phyloP scores from a whole-genome alignment of 1,140 invertebrate genomes.

The Cecropterus lyciades region DNA sequence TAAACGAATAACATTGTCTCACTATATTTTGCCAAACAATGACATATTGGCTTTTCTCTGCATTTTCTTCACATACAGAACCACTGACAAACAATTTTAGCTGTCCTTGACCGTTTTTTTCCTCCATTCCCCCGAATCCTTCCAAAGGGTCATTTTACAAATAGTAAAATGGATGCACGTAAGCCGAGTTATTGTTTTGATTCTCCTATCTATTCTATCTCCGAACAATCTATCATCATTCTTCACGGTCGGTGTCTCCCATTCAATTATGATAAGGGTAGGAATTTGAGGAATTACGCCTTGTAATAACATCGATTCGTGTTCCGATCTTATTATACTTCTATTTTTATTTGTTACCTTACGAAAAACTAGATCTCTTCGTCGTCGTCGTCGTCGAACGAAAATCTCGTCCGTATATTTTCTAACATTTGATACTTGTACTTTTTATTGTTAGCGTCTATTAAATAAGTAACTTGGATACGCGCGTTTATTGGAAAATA shows the following conservation, averaged over 20 bases:
- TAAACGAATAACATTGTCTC: too few relatives aligned
- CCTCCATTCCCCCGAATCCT: constrained; percentile 34
- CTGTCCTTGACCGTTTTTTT: constrained; percentile 27
- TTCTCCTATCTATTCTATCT: constrained; percentile 36
- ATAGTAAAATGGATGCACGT: constrained; percentile 45
- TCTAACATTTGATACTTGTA: too few relatives aligned
- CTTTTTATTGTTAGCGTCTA: too few relatives aligned
- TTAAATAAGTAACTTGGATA: too few relatives aligned
- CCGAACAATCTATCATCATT: constrained; percentile 44
- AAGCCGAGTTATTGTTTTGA: constrained; percentile 50
- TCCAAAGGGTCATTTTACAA: constrained; percentile 51
- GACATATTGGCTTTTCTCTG: neutral
- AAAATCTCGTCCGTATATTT: too few relatives aligned
- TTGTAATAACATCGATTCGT: constrained; percentile 32
- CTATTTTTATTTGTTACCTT: too few relatives aligned
- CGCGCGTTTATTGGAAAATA: too few relatives aligned
- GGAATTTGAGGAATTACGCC: constrained; percentile 46
- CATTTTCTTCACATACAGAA: constrained; percentile 4
- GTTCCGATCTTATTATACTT: too few relatives aligned
- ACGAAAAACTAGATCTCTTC: too few relatives aligned
- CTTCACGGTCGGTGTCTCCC: constrained; percentile 40
- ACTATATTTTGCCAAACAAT: too few relatives aligned
- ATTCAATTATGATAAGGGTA: constrained; percentile 50
- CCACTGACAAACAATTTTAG: neutral
- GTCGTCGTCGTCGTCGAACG: too few relatives aligned